Evolutionary conservation across 2,113 vertebrate genomes (phyloP), one percentile per base, ranked within the genome.

Genomic region (Lipophrys pholis): DNA sequence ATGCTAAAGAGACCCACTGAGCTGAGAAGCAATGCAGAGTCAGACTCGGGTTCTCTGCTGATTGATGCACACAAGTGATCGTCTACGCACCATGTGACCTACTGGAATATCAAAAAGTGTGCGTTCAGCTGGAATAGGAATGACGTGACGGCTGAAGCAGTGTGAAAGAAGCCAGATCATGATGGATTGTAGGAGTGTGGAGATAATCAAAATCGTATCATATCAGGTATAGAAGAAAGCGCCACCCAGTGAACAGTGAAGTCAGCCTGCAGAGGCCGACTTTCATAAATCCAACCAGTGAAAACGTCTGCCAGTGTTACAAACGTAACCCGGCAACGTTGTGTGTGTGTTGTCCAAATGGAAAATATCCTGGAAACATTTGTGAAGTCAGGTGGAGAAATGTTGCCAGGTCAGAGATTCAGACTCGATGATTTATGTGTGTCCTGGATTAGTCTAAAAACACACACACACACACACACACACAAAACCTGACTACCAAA

Each of bases 281-380:
- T 60, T 66, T 17, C 4, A 59, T 55, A n/a, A 75, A 77, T 58
- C 60, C 66, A 49, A 68, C 58, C 70, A 54, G 30, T 64, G 66
- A 69, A 75, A 82, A 71, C 17, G 3, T 69, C 71, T 61, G 73
- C 62, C 56, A 63, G 76, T 58, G 61, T 50, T 21, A 12, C 11
- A 46, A 55, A 30, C 7, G 79, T 81, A 70, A 46, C 81, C 79
- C 14, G 0, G 87, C 83, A 86, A 85, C 83, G 6, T 35, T 30
- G 21, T 1, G 10, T 71, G 70, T 87, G 80, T 85, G 85, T 78
- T 78, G 54, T 72, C 57, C 64, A 69, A 75, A 78, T 68, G 75
- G 84, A 90, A 88, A 78, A 78, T 73, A 80, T 80, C 77, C 85
- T 60, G 80, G 81, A 58, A 87, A 83, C 78, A 70, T 55, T 53